Percentiles rank a stretch among this genome's conserved stretches.
Evolutionary conservation across 1,140 invertebrate species (phyloP).

Genomic region (Lucilia cuprina): DNA sequence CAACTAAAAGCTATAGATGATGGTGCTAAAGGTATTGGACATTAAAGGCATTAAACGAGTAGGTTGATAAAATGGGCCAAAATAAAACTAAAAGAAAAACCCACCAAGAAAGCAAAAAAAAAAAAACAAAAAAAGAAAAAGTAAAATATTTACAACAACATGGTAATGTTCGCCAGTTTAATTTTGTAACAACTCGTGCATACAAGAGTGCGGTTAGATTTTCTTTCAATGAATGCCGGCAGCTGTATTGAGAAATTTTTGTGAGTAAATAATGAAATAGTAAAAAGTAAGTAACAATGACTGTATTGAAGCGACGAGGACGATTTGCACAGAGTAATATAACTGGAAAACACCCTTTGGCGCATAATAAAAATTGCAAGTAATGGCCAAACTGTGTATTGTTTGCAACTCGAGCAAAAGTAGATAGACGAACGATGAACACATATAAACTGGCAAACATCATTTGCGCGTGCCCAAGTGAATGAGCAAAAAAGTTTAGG

Average conservation of each 20-base stretch:
- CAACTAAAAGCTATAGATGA: neutral
- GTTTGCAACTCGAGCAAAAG: neutral
- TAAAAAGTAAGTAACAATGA: neutral
- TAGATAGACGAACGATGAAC: neutral
- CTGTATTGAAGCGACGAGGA: neutral
- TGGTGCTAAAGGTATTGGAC: slow-evolving; percentile 14
- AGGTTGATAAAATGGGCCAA: slow-evolving; percentile 24
- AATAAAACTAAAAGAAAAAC: neutral
- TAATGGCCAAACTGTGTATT: neutral
- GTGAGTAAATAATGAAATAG: slow-evolving; percentile 12
- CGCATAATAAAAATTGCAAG: neutral
- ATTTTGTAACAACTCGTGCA: slow-evolving; percentile 27
- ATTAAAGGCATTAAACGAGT: neutral
- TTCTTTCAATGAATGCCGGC: slow-evolving; percentile 23
- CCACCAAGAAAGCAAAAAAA: too few species aligned
- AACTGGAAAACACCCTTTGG: slow-evolving; percentile 25
- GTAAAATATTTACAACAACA: neutral
- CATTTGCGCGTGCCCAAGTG: slow-evolving; percentile 28
- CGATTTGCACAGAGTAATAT: slow-evolving; percentile 12
- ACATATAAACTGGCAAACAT: neutral
- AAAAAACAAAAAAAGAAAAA: neutral
- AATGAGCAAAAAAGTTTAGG: neutral
- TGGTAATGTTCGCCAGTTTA: neutral
- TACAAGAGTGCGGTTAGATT: neutral
- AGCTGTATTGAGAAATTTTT: slow-evolving; percentile 26